These are phyloP conservation scores for Micromesistius poutassou DNA, from an alignment of 2,797 vertebrate species.

Conservation along the genomic window DNA sequence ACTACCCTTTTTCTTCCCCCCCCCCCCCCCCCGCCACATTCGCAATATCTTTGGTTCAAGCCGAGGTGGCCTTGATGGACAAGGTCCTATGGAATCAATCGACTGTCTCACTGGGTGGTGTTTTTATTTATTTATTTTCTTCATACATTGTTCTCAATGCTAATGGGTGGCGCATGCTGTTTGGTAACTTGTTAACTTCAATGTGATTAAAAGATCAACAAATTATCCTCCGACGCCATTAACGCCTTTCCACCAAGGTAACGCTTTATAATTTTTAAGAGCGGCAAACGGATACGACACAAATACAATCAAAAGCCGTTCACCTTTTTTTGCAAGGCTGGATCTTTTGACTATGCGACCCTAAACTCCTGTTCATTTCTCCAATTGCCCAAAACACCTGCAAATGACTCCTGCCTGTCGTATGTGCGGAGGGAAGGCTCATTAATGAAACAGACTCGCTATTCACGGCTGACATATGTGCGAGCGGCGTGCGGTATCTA, in stretches of 20 bases:
- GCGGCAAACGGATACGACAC: no score
- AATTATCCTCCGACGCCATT: no score
- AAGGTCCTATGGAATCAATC: conserved; percentile 76
- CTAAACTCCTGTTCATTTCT: conserved; percentile 6
- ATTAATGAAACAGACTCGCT: conserved; percentile 57
- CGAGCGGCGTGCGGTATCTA: conserved; percentile 50
- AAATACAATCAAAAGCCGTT: no score
- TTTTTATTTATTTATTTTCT: conserved; percentile 12
- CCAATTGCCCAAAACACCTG: conserved; percentile 34
- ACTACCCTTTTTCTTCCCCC: conserved; percentile 65
- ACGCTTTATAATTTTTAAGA: no score
- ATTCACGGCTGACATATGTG: conserved; percentile 70
- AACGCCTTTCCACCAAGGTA: no score
- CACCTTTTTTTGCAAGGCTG: no score
- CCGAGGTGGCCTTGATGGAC: conserved; percentile 76
- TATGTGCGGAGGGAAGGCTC: conserved; percentile 34
- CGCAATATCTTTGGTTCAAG: conserved; percentile 77
- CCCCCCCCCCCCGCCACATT: conserved; percentile 59
- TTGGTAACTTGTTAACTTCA: no score
- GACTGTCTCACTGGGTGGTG: conserved; percentile 71
- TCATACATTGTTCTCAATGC: no score
- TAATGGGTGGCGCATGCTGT: no score
- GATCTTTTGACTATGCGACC: no score
- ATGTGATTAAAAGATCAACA: no score
- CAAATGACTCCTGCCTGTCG: conserved; percentile 24